Base-by-base conservation (phyloP, 1,140 invertebrate species). In the Lasioglossum albipes region DNA sequence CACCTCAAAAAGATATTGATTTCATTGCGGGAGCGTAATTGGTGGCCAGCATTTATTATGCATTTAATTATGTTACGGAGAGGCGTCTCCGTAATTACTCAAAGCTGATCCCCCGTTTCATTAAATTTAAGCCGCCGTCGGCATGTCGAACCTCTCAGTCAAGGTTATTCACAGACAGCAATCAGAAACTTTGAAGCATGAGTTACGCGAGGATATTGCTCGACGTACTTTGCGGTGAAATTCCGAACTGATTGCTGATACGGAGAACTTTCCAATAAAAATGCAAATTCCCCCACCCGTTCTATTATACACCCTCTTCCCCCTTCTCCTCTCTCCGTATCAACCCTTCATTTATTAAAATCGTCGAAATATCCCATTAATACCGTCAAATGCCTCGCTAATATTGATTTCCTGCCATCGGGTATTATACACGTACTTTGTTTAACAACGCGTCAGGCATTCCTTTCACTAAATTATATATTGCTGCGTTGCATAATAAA, bases 121-220 rank as follows among this genome's bases (percentile, higher is more conserved):
- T 75, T 80, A 80, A 36, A 75, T 80, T 68, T 65, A 42, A 68
- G 52, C 27, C 13, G 16, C 31, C 41, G 5, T 27, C 49, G 27
- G 7, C 45, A 67, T 6, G 49, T 10, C 22, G 64, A 67, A 20
- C 27, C 22, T 3, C 18, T 36, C n/a, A 54, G 73, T 61, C 64
- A 75, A 79, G 76, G 76, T 73, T 79, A 73, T 73, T 73, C 76
- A n/a, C 54, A 49, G 54, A 69, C 45, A 73, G 69, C 70, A 79
- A 79, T 79, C 61, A 59, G 69, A n/a, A 79, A 79, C 49, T 79
- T 73, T 18, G 61, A 10, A 36, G 69, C 69, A 36, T 18, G 20
- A 64, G 54, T 64, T 79, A 42, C 61, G 36, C 49, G 76, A 31
- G 31, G 76, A 66, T 79, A 79, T 73, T 66, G 61, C 61, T 52